A percentile compares a stretch with the other conserved stretches of the same genome.
Conservation (phyloP, 2,888 invertebrate species). For the Temnothorax unifasciatus region DNA sequence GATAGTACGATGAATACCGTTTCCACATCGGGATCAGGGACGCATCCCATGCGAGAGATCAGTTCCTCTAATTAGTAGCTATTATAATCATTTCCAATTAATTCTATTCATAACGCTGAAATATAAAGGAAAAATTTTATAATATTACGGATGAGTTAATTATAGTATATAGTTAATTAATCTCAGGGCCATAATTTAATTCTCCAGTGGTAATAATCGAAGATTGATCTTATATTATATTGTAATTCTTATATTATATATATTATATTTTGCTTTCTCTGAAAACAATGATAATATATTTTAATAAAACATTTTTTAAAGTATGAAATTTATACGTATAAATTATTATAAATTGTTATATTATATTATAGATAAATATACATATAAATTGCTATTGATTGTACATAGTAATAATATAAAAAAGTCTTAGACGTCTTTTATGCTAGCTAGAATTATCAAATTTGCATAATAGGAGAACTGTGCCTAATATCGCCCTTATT, state of each 20-base stretch:
- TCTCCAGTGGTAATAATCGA: neutral
- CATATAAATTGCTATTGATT: neutral
- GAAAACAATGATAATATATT: neutral
- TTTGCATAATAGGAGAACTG: too few species aligned
- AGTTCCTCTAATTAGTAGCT: neutral
- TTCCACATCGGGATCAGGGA: slow-evolving; percentile 64
- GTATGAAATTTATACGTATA: neutral
- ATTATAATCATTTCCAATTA: neutral
- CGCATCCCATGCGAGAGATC: slow-evolving; percentile 79
- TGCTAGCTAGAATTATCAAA: too few species aligned
- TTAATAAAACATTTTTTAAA: neutral
- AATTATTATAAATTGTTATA: neutral
- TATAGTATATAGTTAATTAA: neutral
- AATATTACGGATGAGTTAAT: neutral
- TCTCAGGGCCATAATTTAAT: neutral
- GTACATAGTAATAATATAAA: too few species aligned
- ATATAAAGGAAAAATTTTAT: neutral
- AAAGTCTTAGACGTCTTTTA: too few species aligned
- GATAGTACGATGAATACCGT: slow-evolving; percentile 78
- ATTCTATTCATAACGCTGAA: neutral
- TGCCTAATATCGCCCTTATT: too few species aligned
- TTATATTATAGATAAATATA: neutral
- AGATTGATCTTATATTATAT: neutral
- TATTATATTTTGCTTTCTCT: neutral
- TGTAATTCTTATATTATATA: neutral